These are phyloP conservation scores for Idaea straminata DNA, from an alignment of 2,888 invertebrate species.

Conservation along the genomic window DNA sequence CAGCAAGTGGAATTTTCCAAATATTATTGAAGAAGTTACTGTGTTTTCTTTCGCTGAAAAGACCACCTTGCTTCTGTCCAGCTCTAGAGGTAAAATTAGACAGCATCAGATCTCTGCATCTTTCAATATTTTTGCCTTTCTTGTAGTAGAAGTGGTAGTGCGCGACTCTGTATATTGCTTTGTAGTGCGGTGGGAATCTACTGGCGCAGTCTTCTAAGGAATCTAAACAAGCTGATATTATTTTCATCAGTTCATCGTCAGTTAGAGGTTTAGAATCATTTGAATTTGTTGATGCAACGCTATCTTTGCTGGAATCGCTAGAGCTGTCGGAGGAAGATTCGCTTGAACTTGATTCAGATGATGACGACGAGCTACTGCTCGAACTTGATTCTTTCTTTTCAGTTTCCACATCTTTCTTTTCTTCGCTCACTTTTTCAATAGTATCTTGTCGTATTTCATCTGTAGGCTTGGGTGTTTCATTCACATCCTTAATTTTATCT, in stretches of 20 bases:
- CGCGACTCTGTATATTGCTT: conserved; percentile 93
- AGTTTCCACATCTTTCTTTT: conserved; percentile 27
- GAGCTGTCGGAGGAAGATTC: conserved; percentile 76
- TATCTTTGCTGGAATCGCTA: conserved; percentile 76
- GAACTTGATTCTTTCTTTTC: conserved; percentile 28
- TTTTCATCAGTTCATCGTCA: conserved; percentile 78
- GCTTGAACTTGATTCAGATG: conserved; percentile 79
- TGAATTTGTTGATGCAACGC: conserved; percentile 72
- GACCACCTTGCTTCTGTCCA: conserved; percentile 86
- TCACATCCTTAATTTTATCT: conserved; percentile 12
- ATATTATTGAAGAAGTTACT: conserved; percentile 96
- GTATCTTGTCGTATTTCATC: conserved; percentile 17
- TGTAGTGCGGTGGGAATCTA: conserved; percentile 95
- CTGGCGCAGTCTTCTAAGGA: conserved; percentile 92
- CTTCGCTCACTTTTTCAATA: conserved; percentile 27
- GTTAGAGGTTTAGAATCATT: conserved; percentile 61
- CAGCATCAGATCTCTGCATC: conserved; percentile 86
- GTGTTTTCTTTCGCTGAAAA: conserved; percentile 91
- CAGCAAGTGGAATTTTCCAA: conserved; percentile 94
- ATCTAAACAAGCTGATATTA: conserved; percentile 84
- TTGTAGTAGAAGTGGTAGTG: conserved; percentile 90
- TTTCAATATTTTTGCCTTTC: conserved; percentile 83
- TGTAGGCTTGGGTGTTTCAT: conserved; percentile 22
- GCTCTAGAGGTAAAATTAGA: conserved; percentile 84
- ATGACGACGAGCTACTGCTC: conserved; percentile 59